Base-by-base conservation (phyloP, 2,888 invertebrate species). In the Ennomos quercinarius region DNA sequence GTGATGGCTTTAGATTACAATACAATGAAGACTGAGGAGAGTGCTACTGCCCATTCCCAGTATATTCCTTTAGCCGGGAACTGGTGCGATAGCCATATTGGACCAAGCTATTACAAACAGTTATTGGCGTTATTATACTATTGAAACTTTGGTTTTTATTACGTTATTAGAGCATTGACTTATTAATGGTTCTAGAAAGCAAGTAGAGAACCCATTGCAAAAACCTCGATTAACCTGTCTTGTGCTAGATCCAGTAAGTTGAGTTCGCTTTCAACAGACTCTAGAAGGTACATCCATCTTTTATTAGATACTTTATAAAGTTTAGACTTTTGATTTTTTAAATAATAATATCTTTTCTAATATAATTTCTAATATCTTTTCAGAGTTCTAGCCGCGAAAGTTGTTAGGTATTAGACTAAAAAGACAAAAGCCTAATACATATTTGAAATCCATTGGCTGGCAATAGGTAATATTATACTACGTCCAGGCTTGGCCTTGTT, bases 201-300 rank as follows among this genome's bases (percentile, higher is more conserved):
- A 53, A 56, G 37, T 63, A 49, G 35, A 34, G 40, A 17, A 42
- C 46, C 13, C 12, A 51, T 51, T 56, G 50, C 49, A 61, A 63
- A 61, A 58, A 59, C 48, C 64, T 59, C 36, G 64, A 50, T 45
- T 37, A 56, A 62, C 64, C 49, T 49, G 66, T 57, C 47, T 49
- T 11, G 59, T 17, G 46, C 35, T 51, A 42, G 40, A 51, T 67
- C 56, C 46, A 60, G 62, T 62, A 60, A 60, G 60, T 56, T 57
- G 40, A 66, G 60, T 67, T 67, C 56, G 51, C 67, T 64, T 64
- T 67, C 64, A 63, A 57, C 60, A 57, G 36, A 39, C 56, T 59
- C 48, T 58, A 48, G 36, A 63, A 66, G 70, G 66, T 66, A 70
- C 69, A 67, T n/a, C 17, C 63, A 66, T 72, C 72, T 50, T 50